Conservation (phyloP, 2,888 invertebrate species). For the Lypha dubia region DNA sequence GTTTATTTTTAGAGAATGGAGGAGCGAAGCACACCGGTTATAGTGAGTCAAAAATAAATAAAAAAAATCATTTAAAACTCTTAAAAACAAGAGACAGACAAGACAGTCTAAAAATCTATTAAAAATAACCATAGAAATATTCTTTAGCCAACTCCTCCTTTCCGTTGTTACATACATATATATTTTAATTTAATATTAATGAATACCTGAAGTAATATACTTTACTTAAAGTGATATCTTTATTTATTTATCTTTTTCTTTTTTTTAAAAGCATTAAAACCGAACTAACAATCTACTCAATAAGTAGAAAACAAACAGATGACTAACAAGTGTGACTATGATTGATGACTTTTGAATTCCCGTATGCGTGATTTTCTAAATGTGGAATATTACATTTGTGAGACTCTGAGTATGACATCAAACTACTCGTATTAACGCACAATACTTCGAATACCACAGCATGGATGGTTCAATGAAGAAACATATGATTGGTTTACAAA, state of each 20-base stretch:
- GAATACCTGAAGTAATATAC: background rate
- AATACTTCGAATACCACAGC: slow-evolving; percentile 21
- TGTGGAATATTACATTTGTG: slow-evolving; percentile 60
- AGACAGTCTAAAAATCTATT: no score
- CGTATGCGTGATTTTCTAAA: slow-evolving; percentile 56
- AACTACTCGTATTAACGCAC: slow-evolving; percentile 24
- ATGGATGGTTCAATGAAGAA: slow-evolving; percentile 2
- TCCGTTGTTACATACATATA: no score
- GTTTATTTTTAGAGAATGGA: no score
- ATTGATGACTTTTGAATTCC: slow-evolving; percentile 63
- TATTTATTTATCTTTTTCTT: background rate
- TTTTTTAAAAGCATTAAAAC: background rate
- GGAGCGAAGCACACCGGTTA: no score
- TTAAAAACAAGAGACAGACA: no score
- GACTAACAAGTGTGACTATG: slow-evolving; percentile 59
- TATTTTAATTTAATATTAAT: no score
- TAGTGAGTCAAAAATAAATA: no score
- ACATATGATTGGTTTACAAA: slow-evolving; percentile 48
- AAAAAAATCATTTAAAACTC: no score
- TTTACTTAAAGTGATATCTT: background rate
- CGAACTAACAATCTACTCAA: background rate
- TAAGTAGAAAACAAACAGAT: background rate
- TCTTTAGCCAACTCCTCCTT: no score
- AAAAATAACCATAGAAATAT: no score
- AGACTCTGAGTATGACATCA: slow-evolving; percentile 9